These are phyloP conservation scores for Phacellophora camtschatica DNA, from an alignment of 30 jellyfish, hydroid and myxozoan species.

Conservation along the genomic window DNA sequence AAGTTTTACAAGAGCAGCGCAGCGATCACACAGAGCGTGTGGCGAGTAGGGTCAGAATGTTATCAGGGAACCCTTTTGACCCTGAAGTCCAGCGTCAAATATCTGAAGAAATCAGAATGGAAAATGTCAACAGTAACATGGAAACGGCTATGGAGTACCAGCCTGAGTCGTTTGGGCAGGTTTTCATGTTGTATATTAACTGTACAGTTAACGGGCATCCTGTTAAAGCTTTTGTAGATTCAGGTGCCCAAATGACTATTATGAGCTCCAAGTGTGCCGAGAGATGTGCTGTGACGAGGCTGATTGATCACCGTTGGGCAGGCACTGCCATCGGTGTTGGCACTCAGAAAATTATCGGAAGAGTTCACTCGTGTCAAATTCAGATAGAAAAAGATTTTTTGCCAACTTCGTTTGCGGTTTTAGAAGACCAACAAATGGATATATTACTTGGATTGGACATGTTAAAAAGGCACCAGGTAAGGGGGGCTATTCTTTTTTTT, in stretches of 20 bases:
- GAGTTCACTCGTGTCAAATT: conserved; percentile 93
- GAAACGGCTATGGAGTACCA: conserved; percentile 97
- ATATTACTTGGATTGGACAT: conserved; percentile 93
- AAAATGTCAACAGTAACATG: conserved; percentile 93
- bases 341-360: conserved; percentile 89
- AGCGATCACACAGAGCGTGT: conserved; percentile 77
- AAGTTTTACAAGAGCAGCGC: conserved; percentile 86
- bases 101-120: conserved; percentile 98
- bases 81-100: conserved; percentile 86
- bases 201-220: conserved; percentile 96
- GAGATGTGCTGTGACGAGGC: conserved; percentile 84
- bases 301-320: conserved; percentile 95
- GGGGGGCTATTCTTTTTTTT: too few species aligned
- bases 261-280: conserved; percentile 98
- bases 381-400: conserved; percentile 84
- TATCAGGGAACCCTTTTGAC: conserved; percentile 95
- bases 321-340: conserved; percentile 99
- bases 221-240: conserved; percentile 96
- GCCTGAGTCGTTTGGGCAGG: conserved; percentile 99
- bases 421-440: conserved; percentile 98
- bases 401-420: conserved; percentile 87
- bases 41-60: conserved; percentile 81
- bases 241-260: conserved; percentile 99
- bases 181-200: conserved; percentile 93
- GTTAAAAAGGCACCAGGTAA: conserved; percentile 98